phyloP scores from a whole-genome alignment of 2,888 invertebrate species.

The Scaptomyza flava region DNA sequence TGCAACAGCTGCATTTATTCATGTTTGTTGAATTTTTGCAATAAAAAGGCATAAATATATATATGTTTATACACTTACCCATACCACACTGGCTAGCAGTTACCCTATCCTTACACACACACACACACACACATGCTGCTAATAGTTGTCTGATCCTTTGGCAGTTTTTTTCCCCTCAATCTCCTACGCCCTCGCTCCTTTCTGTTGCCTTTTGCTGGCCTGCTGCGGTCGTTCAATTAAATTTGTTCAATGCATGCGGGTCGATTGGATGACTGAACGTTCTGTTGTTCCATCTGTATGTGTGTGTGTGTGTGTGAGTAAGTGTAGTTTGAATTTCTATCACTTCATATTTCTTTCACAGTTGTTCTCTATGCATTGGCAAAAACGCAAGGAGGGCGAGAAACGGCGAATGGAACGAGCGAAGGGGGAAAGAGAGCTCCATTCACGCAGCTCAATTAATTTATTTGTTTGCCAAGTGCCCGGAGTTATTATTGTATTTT shows the following conservation, averaged over 20 bases:
- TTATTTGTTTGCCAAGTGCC: slow-evolving; percentile 73
- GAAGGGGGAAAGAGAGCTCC: slow-evolving; percentile 3
- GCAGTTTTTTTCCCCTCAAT: slow-evolving; percentile 1
- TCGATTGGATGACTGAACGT: slow-evolving; percentile 36
- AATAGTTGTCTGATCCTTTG: slow-evolving; percentile 61
- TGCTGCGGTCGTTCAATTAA: slow-evolving; percentile 72
- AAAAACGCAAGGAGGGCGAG: neutral
- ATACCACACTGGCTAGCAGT: slow-evolving; percentile 30
- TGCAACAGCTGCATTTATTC: slow-evolving; percentile 72
- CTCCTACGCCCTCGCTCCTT: neutral
- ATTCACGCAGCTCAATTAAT: slow-evolving; percentile 69
- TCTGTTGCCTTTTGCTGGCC: slow-evolving; percentile 39
- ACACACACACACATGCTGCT: slow-evolving; percentile 27
- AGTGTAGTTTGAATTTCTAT: slow-evolving; percentile 56
- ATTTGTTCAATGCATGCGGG: slow-evolving; percentile 77
- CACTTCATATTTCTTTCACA: slow-evolving; percentile 74
- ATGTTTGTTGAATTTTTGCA: slow-evolving; percentile 37
- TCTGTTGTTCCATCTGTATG: slow-evolving; percentile 5
- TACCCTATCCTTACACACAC: slow-evolving; percentile 21
- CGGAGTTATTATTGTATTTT: slow-evolving; percentile 72
- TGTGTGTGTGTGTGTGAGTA: slow-evolving; percentile 1
- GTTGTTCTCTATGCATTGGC: slow-evolving; percentile 31
- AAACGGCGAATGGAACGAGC: neutral
- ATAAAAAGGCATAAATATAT: slow-evolving; percentile 65
- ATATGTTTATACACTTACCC: slow-evolving; percentile 23